phyloP scores from a whole-genome alignment of 2,888 invertebrate genomes.

The Lissonota sp. region DNA sequence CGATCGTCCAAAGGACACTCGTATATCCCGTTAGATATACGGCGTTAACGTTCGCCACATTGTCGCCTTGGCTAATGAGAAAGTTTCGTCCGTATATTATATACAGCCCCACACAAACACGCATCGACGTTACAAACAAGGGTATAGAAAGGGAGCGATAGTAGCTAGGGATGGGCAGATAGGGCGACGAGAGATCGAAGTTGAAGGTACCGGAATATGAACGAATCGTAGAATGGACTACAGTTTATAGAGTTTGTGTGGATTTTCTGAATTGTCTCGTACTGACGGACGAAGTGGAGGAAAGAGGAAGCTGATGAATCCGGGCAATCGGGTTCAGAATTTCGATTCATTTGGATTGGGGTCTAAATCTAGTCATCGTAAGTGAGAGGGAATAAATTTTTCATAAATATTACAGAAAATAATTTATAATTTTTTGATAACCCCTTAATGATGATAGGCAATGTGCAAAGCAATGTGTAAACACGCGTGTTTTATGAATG shows the following conservation, averaged over 20 bases:
- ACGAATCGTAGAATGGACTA: constrained; percentile 5
- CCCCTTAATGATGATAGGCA: too few relatives aligned
- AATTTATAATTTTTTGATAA: too few relatives aligned
- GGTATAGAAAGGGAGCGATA: constrained; percentile 10
- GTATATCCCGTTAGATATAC: constrained; percentile 74
- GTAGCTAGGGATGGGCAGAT: constrained; percentile 18
- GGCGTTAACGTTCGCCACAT: constrained; percentile 74
- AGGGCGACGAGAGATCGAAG: neutral
- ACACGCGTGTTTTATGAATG: too few relatives aligned
- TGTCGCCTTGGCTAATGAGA: constrained; percentile 81
- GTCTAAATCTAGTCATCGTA: too few relatives aligned
- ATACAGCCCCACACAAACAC: neutral
- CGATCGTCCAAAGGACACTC: constrained; percentile 76
- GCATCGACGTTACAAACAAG: constrained; percentile 16
- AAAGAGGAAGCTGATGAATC: constrained; percentile 40
- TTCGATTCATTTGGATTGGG: too few relatives aligned
- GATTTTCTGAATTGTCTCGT: constrained; percentile 45
- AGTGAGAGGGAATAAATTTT: too few relatives aligned
- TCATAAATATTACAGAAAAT: too few relatives aligned
- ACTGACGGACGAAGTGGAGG: neutral
- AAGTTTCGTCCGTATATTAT: constrained; percentile 66
- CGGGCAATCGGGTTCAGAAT: constrained; percentile 15
- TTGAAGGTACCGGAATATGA: constrained; percentile 7
- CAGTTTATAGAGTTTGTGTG: neutral
- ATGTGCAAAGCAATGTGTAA: too few relatives aligned